phyloP scores from a whole-genome alignment of 2,888 invertebrate species.

The Tinea trinotella region DNA sequence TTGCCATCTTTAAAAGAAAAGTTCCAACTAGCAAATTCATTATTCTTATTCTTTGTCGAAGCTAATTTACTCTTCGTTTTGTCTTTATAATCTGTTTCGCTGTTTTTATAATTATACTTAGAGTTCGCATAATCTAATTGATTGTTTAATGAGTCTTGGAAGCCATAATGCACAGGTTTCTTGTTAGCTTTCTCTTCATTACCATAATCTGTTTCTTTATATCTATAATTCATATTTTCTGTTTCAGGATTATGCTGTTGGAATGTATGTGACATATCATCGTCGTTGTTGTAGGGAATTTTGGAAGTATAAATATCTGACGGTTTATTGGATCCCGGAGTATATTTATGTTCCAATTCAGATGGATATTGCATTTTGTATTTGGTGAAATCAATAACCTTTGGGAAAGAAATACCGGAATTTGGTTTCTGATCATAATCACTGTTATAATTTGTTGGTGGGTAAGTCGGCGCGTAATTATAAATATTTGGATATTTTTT shows the following conservation, averaged over 20 bases:
- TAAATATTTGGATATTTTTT: constrained; percentile 33
- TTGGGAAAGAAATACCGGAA: constrained; percentile 35
- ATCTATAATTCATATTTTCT: constrained; percentile 23
- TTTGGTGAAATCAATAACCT: constrained; percentile 56
- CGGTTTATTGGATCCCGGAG: constrained; percentile 32
- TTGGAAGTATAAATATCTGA: constrained; percentile 4
- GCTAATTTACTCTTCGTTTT: constrained; percentile 40
- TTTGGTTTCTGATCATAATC: constrained; percentile 14
- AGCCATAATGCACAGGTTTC: constrained; percentile 2
- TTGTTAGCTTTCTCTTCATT: constrained; percentile 1
- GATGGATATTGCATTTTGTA: constrained; percentile 41
- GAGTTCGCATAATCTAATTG: constrained; percentile 26
- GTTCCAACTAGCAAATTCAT: constrained; percentile 39
- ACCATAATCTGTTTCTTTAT: constrained; percentile 12
- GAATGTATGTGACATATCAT: constrained; percentile 24
- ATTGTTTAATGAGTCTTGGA: constrained; percentile 5
- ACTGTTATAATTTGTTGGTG: constrained; percentile 30
- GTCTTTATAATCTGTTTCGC: constrained; percentile 36
- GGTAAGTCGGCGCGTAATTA: constrained; percentile 32
- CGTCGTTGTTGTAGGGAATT: constrained; percentile 19
- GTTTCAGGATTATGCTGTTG: constrained; percentile 33
- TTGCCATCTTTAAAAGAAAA: constrained; percentile 47
- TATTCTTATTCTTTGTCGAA: constrained; percentile 30
- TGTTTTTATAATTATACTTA: constrained; percentile 31
- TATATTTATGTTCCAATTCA: constrained; percentile 40